A percentile compares a stretch with the other conserved stretches of the same genome.
Conservation (phyloP, 2,888 invertebrate species). For the Seladonia tumulorum region DNA sequence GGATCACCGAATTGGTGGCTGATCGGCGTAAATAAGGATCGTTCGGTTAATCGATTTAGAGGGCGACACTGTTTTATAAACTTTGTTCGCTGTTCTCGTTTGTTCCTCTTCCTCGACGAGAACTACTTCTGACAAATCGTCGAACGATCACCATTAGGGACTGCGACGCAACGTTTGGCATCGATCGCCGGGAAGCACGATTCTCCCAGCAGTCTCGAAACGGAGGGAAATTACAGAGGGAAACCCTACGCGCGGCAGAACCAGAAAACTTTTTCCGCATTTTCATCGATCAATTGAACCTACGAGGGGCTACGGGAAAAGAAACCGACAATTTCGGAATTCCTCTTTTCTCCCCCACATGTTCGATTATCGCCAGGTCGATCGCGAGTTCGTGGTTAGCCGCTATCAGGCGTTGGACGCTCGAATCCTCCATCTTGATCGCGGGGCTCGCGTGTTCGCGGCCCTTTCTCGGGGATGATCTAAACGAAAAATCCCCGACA, state of each 20-base stretch:
- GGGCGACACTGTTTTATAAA: background rate
- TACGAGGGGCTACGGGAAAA: background rate
- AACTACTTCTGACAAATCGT: constrained; percentile 31
- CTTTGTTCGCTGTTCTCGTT: background rate
- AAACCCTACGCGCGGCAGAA: background rate
- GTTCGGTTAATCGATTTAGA: constrained; percentile 4
- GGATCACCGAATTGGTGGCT: background rate
- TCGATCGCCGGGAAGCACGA: constrained; percentile 42
- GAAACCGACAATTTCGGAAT: constrained; percentile 35
- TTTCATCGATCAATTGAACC: constrained; percentile 40
- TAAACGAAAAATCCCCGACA: constrained; percentile 35
- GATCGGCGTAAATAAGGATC: constrained; percentile 2
- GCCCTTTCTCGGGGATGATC: constrained; percentile 11
- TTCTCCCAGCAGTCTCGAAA: constrained; percentile 34
- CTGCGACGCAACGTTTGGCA: constrained; percentile 27
- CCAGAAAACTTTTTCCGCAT: constrained; percentile 34
- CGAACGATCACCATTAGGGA: constrained; percentile 32
- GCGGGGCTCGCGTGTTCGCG: constrained; percentile 32
- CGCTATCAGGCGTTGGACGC: background rate
- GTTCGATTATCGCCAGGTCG: background rate
- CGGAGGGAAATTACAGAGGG: constrained; percentile 48
- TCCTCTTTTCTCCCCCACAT: constrained; percentile 21
- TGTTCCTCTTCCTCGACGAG: constrained; percentile 1
- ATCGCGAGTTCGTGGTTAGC: background rate
- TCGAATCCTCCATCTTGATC: constrained; percentile 22